A percentile compares a stretch with the other conserved stretches of the same genome.
phyloP scores from a whole-genome alignment of 2,797 vertebrate genomes.

The Rhinatrema bivittatum region DNA sequence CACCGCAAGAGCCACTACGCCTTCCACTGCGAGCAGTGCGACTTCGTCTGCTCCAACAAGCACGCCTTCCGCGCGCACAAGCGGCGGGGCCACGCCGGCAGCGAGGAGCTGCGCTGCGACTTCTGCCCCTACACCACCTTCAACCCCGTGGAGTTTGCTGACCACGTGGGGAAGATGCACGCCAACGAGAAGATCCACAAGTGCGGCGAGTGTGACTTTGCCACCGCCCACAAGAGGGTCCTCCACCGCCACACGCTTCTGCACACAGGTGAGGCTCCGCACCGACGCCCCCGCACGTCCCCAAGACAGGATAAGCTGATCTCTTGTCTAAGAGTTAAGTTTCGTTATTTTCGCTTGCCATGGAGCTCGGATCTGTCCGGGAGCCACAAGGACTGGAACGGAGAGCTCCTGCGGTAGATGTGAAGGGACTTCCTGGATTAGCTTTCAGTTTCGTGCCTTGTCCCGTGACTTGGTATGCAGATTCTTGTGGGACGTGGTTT shows the following conservation, averaged over 20 bases:
- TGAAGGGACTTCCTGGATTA: too few species aligned
- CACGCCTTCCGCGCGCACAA: conserved; percentile 78
- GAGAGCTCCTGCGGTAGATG: too few species aligned
- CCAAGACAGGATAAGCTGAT: too few species aligned
- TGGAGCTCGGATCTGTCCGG: too few species aligned
- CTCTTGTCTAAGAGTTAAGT: too few species aligned
- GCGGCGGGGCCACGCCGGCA: conserved; percentile 80
- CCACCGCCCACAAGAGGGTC: conserved; percentile 86
- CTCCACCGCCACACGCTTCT: conserved; percentile 84
- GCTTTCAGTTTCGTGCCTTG: too few species aligned
- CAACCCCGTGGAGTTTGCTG: conserved; percentile 84
- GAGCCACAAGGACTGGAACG: too few species aligned
- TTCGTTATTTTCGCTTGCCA: too few species aligned
- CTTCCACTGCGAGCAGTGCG: conserved; percentile 89
- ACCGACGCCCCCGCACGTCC: neutral
- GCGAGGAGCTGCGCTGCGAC: conserved; percentile 64
- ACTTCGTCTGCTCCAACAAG: conserved; percentile 93
- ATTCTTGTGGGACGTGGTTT: too few species aligned
- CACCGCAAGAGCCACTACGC: conserved; percentile 84
- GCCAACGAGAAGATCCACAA: conserved; percentile 90
- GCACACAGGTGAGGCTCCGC: conserved; percentile 74
- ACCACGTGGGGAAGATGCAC: conserved; percentile 83
- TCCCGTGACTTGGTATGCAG: too few species aligned
- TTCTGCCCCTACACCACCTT: conserved; percentile 85
- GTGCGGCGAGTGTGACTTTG: conserved; percentile 80